These are phyloP conservation scores for Luperina nickerlii DNA, from an alignment of 2,888 invertebrate genomes.

Conservation along the genomic window DNA sequence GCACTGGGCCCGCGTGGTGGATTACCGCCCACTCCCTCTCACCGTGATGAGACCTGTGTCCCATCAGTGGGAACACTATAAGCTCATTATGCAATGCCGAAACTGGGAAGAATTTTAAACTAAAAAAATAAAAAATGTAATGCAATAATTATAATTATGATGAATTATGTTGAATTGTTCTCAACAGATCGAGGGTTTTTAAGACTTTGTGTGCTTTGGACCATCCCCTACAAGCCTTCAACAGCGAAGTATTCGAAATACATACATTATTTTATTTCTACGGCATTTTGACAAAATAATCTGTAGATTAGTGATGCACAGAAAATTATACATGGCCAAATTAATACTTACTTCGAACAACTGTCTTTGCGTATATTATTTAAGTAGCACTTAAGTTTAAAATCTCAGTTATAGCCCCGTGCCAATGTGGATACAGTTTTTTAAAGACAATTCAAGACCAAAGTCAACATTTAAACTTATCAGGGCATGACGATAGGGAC, in stretches of 20 bases:
- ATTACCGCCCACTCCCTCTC: too few relatives aligned
- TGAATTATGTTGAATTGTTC: background rate
- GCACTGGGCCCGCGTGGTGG: too few relatives aligned
- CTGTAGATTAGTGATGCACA: background rate
- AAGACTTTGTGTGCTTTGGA: background rate
- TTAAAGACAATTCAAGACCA: background rate
- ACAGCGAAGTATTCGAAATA: background rate
- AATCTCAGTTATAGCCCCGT: constrained; percentile 5
- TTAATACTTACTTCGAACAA: constrained; percentile 30
- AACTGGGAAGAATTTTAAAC: background rate
- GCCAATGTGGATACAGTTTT: background rate
- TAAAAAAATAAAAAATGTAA: background rate
- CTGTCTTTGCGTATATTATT: constrained; percentile 25
- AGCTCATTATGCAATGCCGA: background rate
- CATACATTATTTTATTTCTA: background rate
- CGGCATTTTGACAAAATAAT: background rate
- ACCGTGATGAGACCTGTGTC: too few relatives aligned
- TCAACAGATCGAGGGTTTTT: background rate
- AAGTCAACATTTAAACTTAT: background rate
- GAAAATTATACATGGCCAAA: background rate
- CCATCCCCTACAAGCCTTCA: too few relatives aligned
- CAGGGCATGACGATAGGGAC: background rate
- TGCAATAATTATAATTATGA: background rate
- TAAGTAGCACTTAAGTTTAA: background rate
- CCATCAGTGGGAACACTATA: too few relatives aligned